These are phyloP conservation scores for Chionodraco myersi DNA, from an alignment of 2,113 vertebrate species.

Conservation along the genomic window DNA sequence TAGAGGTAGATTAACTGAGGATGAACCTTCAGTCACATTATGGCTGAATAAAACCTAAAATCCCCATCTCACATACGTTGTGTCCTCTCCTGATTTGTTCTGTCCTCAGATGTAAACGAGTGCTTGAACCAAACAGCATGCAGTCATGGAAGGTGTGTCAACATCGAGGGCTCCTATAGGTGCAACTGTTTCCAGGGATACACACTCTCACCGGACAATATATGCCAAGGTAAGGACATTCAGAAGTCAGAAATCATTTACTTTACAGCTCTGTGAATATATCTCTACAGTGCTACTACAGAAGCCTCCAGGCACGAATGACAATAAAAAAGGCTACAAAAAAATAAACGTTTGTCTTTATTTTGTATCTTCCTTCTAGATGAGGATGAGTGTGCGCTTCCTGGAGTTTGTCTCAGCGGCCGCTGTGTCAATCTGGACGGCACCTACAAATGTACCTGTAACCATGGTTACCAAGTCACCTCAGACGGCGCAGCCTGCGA, in stretches of 20 bases:
- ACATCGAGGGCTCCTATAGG: slow-evolving; percentile 81
- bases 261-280: slow-evolving; percentile 35
- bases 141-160: slow-evolving; percentile 79
- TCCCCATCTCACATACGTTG: neutral
- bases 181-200: slow-evolving; percentile 84
- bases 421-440: slow-evolving; percentile 89
- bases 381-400: slow-evolving; percentile 86
- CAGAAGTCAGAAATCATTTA: slow-evolving; percentile 17
- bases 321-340: slow-evolving; percentile 45
- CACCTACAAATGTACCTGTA: slow-evolving; percentile 88
- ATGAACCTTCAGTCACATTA: neutral
- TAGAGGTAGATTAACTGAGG: neutral
- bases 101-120: slow-evolving; percentile 81
- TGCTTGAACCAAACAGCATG: slow-evolving; percentile 79
- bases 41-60: slow-evolving; percentile 1
- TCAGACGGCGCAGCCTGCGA: slow-evolving; percentile 85
- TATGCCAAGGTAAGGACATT: slow-evolving; percentile 79
- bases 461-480: slow-evolving; percentile 84
- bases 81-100: slow-evolving; percentile 10
- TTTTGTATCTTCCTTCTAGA: slow-evolving; percentile 79
- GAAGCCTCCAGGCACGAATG: slow-evolving; percentile 40
- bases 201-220: slow-evolving; percentile 68
- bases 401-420: slow-evolving; percentile 85
- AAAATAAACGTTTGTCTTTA: slow-evolving; percentile 26
- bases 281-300: slow-evolving; percentile 37